Base-by-base conservation (phyloP, 1,140 invertebrate genomes). In the Helicorthomorpha holstii region DNA sequence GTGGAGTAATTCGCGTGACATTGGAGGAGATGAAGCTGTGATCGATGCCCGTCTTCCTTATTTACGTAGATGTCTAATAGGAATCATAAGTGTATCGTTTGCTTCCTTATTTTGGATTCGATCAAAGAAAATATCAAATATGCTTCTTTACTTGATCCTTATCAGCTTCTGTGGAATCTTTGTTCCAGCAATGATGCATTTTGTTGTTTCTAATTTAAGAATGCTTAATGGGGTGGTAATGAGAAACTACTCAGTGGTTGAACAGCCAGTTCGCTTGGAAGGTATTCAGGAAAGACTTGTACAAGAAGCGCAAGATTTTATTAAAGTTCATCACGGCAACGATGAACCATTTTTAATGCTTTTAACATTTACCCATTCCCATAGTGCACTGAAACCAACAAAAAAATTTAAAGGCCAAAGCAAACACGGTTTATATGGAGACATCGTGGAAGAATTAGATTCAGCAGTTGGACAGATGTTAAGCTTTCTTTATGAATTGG, bases 1-100 rank as follows among this genome's bases (percentile, higher is more conserved):
- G 16, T 57, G 69, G 4, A 65, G 68, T 16, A 69, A 71, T 48
- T 46, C 69, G 3, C 61, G 64, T 53, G 69, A 69, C 51, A 63
- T 64, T 19, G 44, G 22, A 3, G 51, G 23, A 22, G 27, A 48
- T 3, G 22, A 10, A n/a, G 19, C 12, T n/a, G 7, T 22, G 2
- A 48, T 51, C 42, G n/a, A 48, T 26, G 14, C 2, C 16, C 16
- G 3, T 14, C 12, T 2, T 16, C 29, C 44, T 19, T n/a, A 2
- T 24, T 25, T 46, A 3, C n/a, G 38, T n/a, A 48, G 19, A n/a
- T n/a, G n/a, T n/a, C n/a, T n/a, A n/a, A n/a, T n/a, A n/a, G n/a
- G 29, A 19, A 19, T 14, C 42, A n/a, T n/a, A 25, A 48, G 21
- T 19, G 19, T 51, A 14, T 12, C n/a, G 12, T n/a, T 23, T n/a